Conservation (phyloP, 2,113 vertebrate genomes). For the Vulpes vulpes region DNA sequence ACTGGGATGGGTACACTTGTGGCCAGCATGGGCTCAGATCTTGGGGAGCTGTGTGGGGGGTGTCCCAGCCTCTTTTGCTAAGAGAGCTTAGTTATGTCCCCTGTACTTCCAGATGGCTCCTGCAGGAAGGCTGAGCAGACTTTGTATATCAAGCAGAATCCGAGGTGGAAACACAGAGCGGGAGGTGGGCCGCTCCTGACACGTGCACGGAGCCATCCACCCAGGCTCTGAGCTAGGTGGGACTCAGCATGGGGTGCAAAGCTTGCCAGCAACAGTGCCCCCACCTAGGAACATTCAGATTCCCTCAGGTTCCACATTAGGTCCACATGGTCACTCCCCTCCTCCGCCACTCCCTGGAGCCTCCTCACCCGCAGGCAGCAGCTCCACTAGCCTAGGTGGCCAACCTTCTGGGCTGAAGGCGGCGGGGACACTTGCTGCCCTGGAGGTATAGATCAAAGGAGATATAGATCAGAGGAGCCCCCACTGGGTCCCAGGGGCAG, state of each 20-base stretch:
- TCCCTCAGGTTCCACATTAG: not conserved
- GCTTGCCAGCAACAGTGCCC: too few relatives aligned
- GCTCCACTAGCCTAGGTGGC: not conserved
- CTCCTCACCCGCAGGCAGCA: not conserved
- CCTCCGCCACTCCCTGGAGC: too few relatives aligned
- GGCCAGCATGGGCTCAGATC: not conserved
- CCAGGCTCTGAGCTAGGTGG: not conserved
- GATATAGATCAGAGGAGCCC: not conserved
- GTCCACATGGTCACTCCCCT: not conserved
- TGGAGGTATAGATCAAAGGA: not conserved
- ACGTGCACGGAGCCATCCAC: not conserved
- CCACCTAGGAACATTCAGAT: not conserved
- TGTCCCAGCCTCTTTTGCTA: not conserved
- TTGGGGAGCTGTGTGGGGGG: not conserved
- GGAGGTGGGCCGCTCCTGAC: not conserved
- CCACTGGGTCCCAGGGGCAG: not conserved
- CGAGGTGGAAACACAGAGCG: not conserved
- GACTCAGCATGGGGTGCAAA: not conserved
- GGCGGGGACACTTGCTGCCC: not conserved
- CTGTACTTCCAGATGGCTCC: not conserved
- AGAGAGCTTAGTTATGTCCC: not conserved
- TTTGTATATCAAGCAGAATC: not conserved
- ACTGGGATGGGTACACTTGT: not conserved
- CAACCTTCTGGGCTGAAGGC: too few relatives aligned
- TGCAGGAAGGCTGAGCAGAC: not conserved